A percentile compares a stretch with the other conserved stretches of the same genome.
Evolutionary conservation across 2,113 vertebrate genomes (phyloP).

Genomic region (Salvelinus namaycush): DNA sequence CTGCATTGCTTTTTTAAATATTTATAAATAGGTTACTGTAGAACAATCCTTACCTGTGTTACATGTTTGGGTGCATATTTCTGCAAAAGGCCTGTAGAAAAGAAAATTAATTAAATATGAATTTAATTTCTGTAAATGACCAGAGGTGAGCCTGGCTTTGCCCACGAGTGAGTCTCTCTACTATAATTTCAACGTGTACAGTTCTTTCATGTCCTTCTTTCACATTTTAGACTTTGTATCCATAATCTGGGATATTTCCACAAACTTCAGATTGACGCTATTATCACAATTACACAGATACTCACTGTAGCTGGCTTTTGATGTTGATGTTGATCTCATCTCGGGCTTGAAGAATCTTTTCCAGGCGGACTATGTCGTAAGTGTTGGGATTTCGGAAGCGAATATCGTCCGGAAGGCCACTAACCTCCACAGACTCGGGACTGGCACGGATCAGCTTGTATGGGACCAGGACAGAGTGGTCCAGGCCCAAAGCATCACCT

Average conservation of each 20-base stretch:
- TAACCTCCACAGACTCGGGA: slow-evolving; percentile 89
- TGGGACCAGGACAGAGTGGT: slow-evolving; percentile 90
- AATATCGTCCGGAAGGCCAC: slow-evolving; percentile 89
- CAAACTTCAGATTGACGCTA: neutral
- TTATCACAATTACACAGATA: slow-evolving; percentile 23
- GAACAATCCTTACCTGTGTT: slow-evolving; percentile 80
- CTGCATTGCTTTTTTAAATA: neutral
- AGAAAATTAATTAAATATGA: neutral
- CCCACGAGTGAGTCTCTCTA: neutral
- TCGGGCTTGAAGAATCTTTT: slow-evolving; percentile 92
- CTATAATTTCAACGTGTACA: too few relatives aligned
- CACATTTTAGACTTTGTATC: neutral
- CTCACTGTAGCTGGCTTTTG: slow-evolving; percentile 96
- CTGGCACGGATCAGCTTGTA: slow-evolving; percentile 96
- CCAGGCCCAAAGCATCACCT: slow-evolving; percentile 94
- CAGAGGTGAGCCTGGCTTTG: neutral
- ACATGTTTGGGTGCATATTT: slow-evolving; percentile 87
- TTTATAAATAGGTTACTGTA: neutral
- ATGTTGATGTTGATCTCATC: slow-evolving; percentile 87
- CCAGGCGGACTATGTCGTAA: slow-evolving; percentile 90
- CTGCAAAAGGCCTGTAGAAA: slow-evolving; percentile 84
- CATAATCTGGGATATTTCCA: neutral
- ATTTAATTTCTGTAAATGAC: neutral
- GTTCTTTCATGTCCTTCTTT: too few relatives aligned
- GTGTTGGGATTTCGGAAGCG: slow-evolving; percentile 95